Evolutionary conservation across 2,888 invertebrate genomes (phyloP), one percentile per base, ranked within the genome.

Genomic region (Adelognathus sp.): DNA sequence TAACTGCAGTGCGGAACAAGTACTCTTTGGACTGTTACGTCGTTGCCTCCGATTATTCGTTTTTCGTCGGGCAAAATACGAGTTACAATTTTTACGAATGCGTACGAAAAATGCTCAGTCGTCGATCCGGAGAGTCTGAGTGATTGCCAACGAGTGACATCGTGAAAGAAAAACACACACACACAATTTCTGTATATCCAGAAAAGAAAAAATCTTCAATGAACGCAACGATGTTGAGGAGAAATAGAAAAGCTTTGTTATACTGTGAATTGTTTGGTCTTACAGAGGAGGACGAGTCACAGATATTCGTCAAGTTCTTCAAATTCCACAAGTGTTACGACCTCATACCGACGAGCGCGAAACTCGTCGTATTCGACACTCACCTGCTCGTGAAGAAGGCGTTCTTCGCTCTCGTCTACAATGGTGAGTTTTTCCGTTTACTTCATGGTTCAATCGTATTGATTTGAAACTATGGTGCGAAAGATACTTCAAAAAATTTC

Each of bases 321-420:
- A 98, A 98, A 93, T 99, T 98, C 93, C 99, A 99, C 94, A 98
- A 98, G 93, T 99, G 99, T 92, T 99, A 99, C 93, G 99, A 99
- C 94, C 95, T 99, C 92, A 99, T 99, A 91, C 99, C 99, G 80
- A 99, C 98, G 79, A 99, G 99, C 88, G 98, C 99, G 85, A 99
- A 99, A 93, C 94, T 99, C 91, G 99, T 99, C 84, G 98, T 99
- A 79, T 99, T 99, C 92, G 99, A 99, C 93, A 99, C 99, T 54
- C 97, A 98, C 92, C 94, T 99, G 79, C 96, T 98, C 85, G 99
- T 99, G 83, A 98, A 98, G 93, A 99, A 99, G 92, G 99, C 99
- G 63, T 99, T 99, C 93, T 99, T 98, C 93, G 99, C 99, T 44
- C 95, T 99, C 83, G 99, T 99, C 76, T 98, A 99, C 93, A 99